Evolutionary conservation across 1,140 invertebrate species (phyloP), one percentile per base, ranked within the genome.

Genomic region (Rhyzopertha dominica): DNA sequence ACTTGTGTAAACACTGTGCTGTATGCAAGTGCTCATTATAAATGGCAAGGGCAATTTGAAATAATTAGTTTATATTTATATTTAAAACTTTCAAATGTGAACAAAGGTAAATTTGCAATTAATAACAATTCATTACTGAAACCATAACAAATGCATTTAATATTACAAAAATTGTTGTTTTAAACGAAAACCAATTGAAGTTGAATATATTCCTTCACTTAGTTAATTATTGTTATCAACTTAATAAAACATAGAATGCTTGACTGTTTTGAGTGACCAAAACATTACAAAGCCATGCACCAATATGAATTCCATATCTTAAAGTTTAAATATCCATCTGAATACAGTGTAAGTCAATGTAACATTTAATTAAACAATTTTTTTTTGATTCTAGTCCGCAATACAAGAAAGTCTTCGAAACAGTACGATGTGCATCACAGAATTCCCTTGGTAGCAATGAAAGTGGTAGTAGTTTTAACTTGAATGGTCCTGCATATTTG

Each of bases 371-470:
- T 32, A 32, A 9, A 32, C 18, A 24, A 29, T 29, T 37, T 34
- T 25, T 54, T 8, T 43, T 43, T 36, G 17, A 38, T 49, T 63
- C 1, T 66, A 83, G 81, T 36, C 79, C 83, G 44, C 76, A 81
- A 26, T 87, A 84, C 67, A 84, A 84, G 51, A 84, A 82, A 63
- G 88, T 81, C 31, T 90, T 91, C 61, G 87, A 90, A 54, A 90
- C 86, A 3, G 87, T 90, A 20, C 76, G 84, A 35, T 87, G 80
- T 59, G 85, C 81, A 12, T 81, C 80, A 7, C 76, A 81, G 31
- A 77, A 74, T 57, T 78, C 81, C 10, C 40, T 65, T 7, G 59
- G 57, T 38, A 66, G 65, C 35, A 43, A 51, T 5, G 65, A 68
- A 7, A 68, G 72, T 45, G 24, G 66, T 55, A 47, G 59, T 14